phyloP scores from a whole-genome alignment of 2,888 invertebrate genomes.

The Polyommatus iphigenia region DNA sequence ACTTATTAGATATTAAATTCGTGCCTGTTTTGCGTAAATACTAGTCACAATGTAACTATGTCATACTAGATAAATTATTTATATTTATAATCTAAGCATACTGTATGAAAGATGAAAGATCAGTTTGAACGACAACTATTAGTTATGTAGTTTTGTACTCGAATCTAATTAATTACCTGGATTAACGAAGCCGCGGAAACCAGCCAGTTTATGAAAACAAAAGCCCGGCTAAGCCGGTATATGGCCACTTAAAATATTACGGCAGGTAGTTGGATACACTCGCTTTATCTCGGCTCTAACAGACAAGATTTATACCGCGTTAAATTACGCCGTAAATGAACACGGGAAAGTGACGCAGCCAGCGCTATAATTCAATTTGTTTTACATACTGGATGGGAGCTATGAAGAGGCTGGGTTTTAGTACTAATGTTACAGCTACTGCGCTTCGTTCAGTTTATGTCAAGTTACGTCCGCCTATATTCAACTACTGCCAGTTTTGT shows the following conservation, averaged over 20 bases:
- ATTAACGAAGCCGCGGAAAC: not conserved
- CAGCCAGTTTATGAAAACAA: not conserved
- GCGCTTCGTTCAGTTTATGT: not conserved
- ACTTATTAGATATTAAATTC: not conserved
- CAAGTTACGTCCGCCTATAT: not conserved
- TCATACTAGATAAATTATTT: not conserved
- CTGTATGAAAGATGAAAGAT: too few species aligned
- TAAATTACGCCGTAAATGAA: conserved; percentile 4
- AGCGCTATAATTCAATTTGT: not conserved
- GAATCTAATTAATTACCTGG: not conserved
- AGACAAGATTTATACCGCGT: not conserved
- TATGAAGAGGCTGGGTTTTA: not conserved
- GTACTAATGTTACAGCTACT: not conserved
- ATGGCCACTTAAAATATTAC: conserved; percentile 1
- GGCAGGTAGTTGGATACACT: not conserved
- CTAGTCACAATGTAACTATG: not conserved
- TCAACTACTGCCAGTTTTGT: not conserved
- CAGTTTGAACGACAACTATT: not conserved
- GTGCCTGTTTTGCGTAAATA: not conserved
- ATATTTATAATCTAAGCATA: too few species aligned
- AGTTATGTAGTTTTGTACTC: not conserved
- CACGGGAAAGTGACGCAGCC: not conserved
- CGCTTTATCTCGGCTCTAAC: not conserved
- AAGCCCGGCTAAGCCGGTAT: not conserved
- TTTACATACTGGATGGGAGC: not conserved